A percentile compares a stretch with the other conserved stretches of the same genome.
Conservation (phyloP, 2,888 invertebrate species). For the Eristalis pertinax region DNA sequence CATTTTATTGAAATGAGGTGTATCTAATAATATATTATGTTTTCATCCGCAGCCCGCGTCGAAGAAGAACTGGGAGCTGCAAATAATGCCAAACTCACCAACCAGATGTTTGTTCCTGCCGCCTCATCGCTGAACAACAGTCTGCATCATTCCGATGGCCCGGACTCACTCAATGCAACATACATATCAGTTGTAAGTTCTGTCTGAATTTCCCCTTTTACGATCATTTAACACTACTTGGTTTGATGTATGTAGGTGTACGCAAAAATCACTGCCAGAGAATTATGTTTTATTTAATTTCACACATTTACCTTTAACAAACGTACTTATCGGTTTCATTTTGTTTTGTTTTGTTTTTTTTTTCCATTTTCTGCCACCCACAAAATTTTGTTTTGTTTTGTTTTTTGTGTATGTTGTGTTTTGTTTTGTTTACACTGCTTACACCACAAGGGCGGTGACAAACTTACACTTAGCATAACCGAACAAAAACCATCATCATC, state of each 20-base stretch:
- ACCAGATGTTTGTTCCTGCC: slow-evolving; percentile 84
- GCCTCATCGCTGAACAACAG: slow-evolving; percentile 79
- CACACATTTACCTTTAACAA: slow-evolving; percentile 49
- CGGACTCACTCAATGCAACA: slow-evolving; percentile 84
- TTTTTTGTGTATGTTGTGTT: slow-evolving; percentile 49
- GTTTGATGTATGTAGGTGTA: slow-evolving; percentile 16
- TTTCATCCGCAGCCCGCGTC: slow-evolving; percentile 83
- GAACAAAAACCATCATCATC: slow-evolving; percentile 82
- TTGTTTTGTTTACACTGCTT: slow-evolving; percentile 54
- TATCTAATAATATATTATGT: slow-evolving; percentile 37
- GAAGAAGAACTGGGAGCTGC: slow-evolving; percentile 84
- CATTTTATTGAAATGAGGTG: not conserved
- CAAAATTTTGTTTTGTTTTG: slow-evolving; percentile 58
- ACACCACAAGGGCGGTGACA: slow-evolving; percentile 85
- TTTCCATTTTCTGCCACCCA: slow-evolving; percentile 19
- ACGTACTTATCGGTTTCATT: slow-evolving; percentile 56
- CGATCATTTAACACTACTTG: slow-evolving; percentile 3
- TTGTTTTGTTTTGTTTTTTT: slow-evolving; percentile 61
- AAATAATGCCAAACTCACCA: slow-evolving; percentile 83
- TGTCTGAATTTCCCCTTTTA: not conserved
- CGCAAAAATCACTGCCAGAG: slow-evolving; percentile 44
- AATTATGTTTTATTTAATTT: slow-evolving; percentile 19
- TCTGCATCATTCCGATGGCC: slow-evolving; percentile 78
- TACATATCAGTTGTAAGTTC: slow-evolving; percentile 89
- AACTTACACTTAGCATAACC: slow-evolving; percentile 86